Evolutionary conservation across 2,113 vertebrate species (phyloP), one percentile per base, ranked within the genome.

Genomic region (Salvelinus fontinalis): DNA sequence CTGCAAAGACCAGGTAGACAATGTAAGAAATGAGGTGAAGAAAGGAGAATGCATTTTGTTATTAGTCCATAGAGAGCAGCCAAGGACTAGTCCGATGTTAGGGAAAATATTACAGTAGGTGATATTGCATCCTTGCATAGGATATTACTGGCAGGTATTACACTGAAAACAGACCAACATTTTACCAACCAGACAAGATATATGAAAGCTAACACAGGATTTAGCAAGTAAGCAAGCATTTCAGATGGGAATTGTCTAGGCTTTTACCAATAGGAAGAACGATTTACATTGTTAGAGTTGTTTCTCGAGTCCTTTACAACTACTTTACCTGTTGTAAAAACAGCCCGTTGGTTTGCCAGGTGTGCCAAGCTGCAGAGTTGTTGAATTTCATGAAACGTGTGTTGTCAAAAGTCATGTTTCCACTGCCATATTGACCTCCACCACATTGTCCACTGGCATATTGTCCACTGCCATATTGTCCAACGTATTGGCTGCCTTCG

Each of bases 281-380:
- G 59, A 24, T 62, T 22, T 1, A 62, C 18, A 62, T 22, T 16
- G 3, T n/a, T 62, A 22, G 24, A 62, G 59, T 11, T 22, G 59
- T 62, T 62, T 62, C 18, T 24, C 9, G 8, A 8, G n/a, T 8
- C 2, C 51, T 4, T 16, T 54, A 54, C 12, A 75, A 44, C 26
- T 20, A 62, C 16, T 22, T 86, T 85, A 93, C 92, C 90, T 86
- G 51, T 0, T 59, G 6, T 31, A 92, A 67, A 67, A 81, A 87
- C 71, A 24, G 64, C 22, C 86, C 74, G 1, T 91, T 90, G 6
- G 91, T 90, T 64, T 81, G 75, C 91, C 91, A 93, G 64, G 59
- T 87, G 7, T 69, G 73, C 20, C 75, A 22, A 27, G 79, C 2
- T 2, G 70, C 3, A 0, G 78, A 2, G 59, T 89, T 71, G 16